Evolutionary conservation across 2,888 invertebrate species (phyloP).

Genomic region (Nemapogon koenigi): DNA sequence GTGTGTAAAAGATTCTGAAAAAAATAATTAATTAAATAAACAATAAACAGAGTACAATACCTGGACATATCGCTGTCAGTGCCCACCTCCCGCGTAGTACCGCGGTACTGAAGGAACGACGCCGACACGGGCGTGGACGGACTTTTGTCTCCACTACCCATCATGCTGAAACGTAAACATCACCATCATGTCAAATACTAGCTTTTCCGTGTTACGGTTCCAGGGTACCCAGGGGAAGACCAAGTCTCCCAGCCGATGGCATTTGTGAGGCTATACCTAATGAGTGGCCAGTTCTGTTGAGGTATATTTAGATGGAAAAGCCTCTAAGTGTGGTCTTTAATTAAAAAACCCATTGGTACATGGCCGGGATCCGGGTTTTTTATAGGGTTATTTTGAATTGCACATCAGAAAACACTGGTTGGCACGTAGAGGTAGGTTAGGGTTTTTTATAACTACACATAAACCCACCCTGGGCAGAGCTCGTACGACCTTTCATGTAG

Average conservation of each 20-base stretch:
- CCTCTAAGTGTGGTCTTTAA: too few species aligned
- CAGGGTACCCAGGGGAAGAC: not conserved
- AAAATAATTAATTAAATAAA: not conserved
- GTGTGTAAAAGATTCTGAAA: too few species aligned
- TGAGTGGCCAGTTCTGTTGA: not conserved
- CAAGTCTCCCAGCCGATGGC: not conserved
- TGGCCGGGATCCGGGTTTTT: too few species aligned
- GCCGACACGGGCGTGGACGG: slow-evolving; percentile 45
- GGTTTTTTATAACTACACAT: too few species aligned
- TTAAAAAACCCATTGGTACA: too few species aligned
- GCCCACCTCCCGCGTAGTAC: slow-evolving; percentile 53
- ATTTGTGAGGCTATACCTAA: not conserved
- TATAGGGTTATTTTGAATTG: too few species aligned
- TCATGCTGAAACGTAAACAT: slow-evolving; percentile 7
- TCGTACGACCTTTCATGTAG: too few species aligned
- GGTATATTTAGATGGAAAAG: too few species aligned
- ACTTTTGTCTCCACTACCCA: slow-evolving; percentile 25
- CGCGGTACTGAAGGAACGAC: slow-evolving; percentile 57
- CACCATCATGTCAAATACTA: not conserved
- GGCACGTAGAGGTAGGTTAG: too few species aligned
- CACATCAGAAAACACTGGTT: too few species aligned
- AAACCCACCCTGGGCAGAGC: too few species aligned
- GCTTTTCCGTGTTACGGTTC: too few species aligned
- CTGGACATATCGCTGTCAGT: slow-evolving; percentile 55
- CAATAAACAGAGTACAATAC: slow-evolving; percentile 21